phyloP scores from a whole-genome alignment of 2,797 vertebrate genomes.

The Rhynchonycteris naso region DNA sequence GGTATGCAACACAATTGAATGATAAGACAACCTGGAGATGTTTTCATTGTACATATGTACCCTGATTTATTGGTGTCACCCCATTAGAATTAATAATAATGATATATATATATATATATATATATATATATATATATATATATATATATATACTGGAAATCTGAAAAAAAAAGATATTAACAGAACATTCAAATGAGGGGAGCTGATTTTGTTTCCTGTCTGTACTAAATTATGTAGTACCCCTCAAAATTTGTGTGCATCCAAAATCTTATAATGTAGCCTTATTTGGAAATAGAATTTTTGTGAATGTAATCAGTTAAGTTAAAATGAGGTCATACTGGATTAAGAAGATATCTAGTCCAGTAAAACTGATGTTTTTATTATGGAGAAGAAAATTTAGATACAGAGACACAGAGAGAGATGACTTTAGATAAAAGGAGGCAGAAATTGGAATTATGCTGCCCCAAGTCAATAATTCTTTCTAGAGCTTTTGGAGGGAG shows the following conservation, averaged over 20 bases:
- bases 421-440: not conserved
- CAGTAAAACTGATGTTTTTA: not conserved
- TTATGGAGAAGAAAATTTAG: not conserved
- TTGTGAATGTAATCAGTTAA: not conserved
- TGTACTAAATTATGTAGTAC: not conserved
- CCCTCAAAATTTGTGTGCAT: not conserved
- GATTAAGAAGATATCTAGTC: not conserved
- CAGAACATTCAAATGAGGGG: not conserved
- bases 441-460: not conserved
- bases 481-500: not conserved
- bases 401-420: not conserved
- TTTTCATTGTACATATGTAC: too few species aligned
- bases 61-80: too few species aligned
- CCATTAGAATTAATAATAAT: too few species aligned
- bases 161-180: too few species aligned
- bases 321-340: not conserved
- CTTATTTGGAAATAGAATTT: not conserved
- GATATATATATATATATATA: too few species aligned
- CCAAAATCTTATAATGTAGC: not conserved
- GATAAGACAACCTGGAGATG: too few species aligned
- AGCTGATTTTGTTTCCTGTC: not conserved
- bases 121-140: too few species aligned
- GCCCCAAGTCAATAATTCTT: not conserved
- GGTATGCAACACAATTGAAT: too few species aligned
- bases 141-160: too few species aligned